These are phyloP conservation scores for Pseudoatta argentina DNA, from an alignment of 1,140 invertebrate genomes.

Conservation along the genomic window DNA sequence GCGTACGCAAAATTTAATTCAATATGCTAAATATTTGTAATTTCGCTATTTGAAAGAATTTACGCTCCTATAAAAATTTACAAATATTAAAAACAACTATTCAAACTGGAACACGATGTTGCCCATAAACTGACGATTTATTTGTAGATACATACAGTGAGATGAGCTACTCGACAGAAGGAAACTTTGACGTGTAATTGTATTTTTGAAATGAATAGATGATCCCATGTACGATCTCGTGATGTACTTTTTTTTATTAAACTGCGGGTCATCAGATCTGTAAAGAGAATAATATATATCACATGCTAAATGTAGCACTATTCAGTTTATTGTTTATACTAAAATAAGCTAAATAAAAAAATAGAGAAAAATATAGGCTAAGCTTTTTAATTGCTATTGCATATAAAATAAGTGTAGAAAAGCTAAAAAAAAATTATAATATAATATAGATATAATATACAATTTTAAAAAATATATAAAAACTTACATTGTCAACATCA, in stretches of 20 bases:
- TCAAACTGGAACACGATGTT: slow-evolving; percentile 70
- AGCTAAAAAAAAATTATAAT: not conserved
- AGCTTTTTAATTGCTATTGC: not conserved
- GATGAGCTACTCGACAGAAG: slow-evolving; percentile 66
- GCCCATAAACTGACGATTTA: slow-evolving; percentile 78
- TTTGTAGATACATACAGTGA: slow-evolving; percentile 78
- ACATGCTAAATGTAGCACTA: not conserved
- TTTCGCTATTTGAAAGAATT: slow-evolving; percentile 18
- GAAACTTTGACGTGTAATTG: slow-evolving; percentile 63
- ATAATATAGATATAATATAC: not conserved
- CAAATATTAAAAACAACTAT: slow-evolving; percentile 47
- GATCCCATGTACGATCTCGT: slow-evolving; percentile 53
- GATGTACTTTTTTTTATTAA: slow-evolving; percentile 69
- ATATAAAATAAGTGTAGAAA: not conserved
- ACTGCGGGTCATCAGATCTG: slow-evolving; percentile 81
- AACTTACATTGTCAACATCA: slow-evolving; percentile 90
- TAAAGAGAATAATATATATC: slow-evolving; percentile 64
- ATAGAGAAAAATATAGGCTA: not conserved
- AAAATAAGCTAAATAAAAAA: not conserved
- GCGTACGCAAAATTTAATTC: not conserved
- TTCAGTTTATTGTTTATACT: not conserved
- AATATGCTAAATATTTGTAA: slow-evolving; percentile 23
- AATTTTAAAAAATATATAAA: not conserved
- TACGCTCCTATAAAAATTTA: slow-evolving; percentile 48
- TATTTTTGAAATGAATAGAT: slow-evolving; percentile 69